A percentile compares a stretch with the other conserved stretches of the same genome.
These are phyloP conservation scores for Isaurus tuberculatus DNA, from an alignment of 92 coral and sea anemone species.

Conservation along the genomic window DNA sequence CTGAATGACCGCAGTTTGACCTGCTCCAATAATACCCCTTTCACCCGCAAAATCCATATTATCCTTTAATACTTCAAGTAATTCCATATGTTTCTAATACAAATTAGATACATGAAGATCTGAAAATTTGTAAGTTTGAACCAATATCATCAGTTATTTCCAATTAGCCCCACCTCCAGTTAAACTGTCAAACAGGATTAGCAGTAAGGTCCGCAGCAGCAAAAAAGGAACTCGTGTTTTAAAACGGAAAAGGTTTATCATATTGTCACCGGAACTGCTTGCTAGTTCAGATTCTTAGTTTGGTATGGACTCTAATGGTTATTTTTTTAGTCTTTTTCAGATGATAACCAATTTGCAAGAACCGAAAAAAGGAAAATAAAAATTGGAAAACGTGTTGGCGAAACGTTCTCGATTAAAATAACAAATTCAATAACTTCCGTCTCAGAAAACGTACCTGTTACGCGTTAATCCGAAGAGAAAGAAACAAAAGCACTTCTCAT, in stretches of 20 bases:
- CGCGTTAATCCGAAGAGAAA: not conserved
- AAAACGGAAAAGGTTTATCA: not conserved
- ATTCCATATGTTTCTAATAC: slow-evolving; percentile 15
- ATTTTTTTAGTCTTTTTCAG: not conserved
- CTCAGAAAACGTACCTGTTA: not conserved
- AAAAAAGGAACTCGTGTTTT: not conserved
- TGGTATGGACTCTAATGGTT: not conserved
- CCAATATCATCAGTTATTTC: not conserved
- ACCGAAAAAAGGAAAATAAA: not conserved
- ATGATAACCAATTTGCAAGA: not conserved
- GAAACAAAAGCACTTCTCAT: not conserved
- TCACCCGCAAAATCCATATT: slow-evolving; percentile 10
- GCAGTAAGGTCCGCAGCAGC: not conserved
- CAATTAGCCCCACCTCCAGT: not conserved
- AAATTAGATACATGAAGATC: not conserved
- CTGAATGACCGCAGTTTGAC: not conserved
- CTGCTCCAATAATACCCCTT: not conserved
- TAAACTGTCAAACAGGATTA: not conserved
- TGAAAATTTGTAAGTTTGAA: not conserved
- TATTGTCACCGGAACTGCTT: not conserved
- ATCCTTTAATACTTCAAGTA: slow-evolving; percentile 38
- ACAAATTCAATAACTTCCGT: not conserved
- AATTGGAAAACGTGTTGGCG: not conserved
- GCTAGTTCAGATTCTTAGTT: not conserved
- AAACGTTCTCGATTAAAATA: not conserved